Base-by-base conservation (phyloP, 2,888 invertebrate genomes). In the Metallyticus violacea region DNA sequence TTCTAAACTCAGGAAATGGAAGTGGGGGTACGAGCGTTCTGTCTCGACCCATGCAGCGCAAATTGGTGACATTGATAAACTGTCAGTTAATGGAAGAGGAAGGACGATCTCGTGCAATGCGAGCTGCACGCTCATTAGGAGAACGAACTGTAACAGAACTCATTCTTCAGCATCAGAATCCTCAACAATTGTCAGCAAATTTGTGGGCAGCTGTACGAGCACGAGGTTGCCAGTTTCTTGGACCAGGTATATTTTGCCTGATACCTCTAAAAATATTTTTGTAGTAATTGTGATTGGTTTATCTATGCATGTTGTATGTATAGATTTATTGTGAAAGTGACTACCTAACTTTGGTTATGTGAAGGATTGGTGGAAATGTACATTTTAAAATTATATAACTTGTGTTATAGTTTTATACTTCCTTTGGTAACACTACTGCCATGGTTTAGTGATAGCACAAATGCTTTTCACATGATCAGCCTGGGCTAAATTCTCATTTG, bases 131-230 rank as follows among this genome's bases (percentile, higher is more conserved):
- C 86, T 98, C 98, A n/a, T 93, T 99, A 80, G 98, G 98, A 7
- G 99, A 99, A 92, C 94, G 99, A 82, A 97, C 97, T 0, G 98
- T 99, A 86, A 98, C 97, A 0, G 99, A 99, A 91, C 93, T 99
- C 30, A 97, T 99, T 90, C 92, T 99, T 80, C 97, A 98, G 90
- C 98, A 99, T 91, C 99, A 99, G 93, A 98, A 98, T 93, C 97
- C 98, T 0, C 98, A 98, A 91, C 98, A 99, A 91, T 93, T 99
- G 80, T 96, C 96, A 87, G 97, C 98, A 7, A 98, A 98, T 92
- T 93, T 99, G 79, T 99, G 99, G 99, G 98, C 99, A 79, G 99
- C 99, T 29, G 99, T 99, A 9, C 93, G 99, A 81, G 97, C 98
- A 0, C 94, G 99, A 86, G 99, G 99, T 84, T 99, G 99, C 91